Evolutionary conservation across 1,140 invertebrate species (phyloP).

Genomic region (Sesamia nonagrioides): DNA sequence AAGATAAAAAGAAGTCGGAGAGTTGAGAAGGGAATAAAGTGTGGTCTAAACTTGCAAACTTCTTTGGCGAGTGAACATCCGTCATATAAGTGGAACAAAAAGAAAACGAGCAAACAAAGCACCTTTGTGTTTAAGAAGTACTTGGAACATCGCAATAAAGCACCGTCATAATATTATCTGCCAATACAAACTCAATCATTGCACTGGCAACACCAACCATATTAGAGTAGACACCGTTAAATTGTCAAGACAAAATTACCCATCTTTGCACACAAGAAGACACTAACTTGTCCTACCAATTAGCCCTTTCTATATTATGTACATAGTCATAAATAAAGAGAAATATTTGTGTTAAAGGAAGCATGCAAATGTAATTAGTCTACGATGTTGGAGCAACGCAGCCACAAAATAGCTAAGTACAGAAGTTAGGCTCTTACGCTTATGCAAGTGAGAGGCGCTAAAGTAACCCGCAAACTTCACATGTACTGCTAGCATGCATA

Average conservation of each 20-base stretch:
- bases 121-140: no score
- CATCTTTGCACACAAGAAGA: slow-evolving; percentile 6
- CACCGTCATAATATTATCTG: no score
- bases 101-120: no score
- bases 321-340: slow-evolving; percentile 33
- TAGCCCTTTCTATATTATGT: slow-evolving; percentile 21
- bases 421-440: background rate
- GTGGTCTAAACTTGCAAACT: no score
- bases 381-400: slow-evolving; percentile 40
- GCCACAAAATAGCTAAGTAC: background rate
- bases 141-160: no score
- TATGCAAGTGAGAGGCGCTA: no score
- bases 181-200: background rate
- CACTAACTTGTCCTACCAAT: slow-evolving; percentile 33
- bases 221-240: background rate
- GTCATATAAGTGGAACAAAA: no score
- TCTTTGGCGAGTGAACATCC: no score
- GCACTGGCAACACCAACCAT: background rate
- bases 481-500: no score
- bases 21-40: no score
- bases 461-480: no score
- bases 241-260: background rate
- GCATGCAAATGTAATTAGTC: slow-evolving; percentile 57
- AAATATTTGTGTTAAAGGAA: slow-evolving; percentile 52
- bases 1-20: no score